These are phyloP conservation scores for Myiopsitta monachus DNA, from an alignment of 2,113 vertebrate species.

Conservation along the genomic window DNA sequence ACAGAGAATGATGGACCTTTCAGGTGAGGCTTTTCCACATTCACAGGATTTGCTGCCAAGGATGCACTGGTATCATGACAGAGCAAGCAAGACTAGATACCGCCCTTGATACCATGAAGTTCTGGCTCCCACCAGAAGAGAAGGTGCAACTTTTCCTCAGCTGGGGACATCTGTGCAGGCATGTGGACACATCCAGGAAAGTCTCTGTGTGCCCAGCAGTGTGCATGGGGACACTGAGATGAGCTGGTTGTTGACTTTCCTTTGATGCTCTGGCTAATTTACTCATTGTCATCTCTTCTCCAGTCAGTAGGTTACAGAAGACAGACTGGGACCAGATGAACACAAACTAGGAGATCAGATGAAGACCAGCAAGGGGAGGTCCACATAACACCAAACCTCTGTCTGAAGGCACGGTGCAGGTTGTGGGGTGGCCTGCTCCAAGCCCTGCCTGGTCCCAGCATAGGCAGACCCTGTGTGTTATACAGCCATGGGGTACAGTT, in stretches of 20 bases:
- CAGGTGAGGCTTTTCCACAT: not conserved
- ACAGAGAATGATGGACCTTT: not conserved
- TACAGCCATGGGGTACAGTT: not conserved
- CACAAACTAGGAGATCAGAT: not conserved
- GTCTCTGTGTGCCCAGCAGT: not conserved
- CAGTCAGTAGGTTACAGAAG: not conserved
- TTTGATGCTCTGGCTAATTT: not conserved
- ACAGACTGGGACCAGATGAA: not conserved
- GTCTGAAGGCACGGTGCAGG: accelerated
- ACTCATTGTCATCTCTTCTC: not conserved
- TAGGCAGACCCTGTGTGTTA: not conserved
- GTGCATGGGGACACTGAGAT: not conserved
- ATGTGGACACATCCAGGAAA: not conserved
- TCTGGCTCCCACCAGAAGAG: not conserved
- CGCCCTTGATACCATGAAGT: not conserved
- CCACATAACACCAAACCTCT: not conserved
- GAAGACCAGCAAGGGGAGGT: not conserved
- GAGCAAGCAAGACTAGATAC: not conserved
- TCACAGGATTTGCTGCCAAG: not conserved
- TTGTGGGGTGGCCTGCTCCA: too few relatives aligned
- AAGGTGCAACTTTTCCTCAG: not conserved
- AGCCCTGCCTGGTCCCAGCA: accelerated
- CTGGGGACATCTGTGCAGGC: not conserved
- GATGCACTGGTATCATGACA: not conserved
- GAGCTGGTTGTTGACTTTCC: not conserved